Evolutionary conservation across 1,140 invertebrate genomes (phyloP), one percentile per base, ranked within the genome.

Genomic region (Oncopodura yosiiana): DNA sequence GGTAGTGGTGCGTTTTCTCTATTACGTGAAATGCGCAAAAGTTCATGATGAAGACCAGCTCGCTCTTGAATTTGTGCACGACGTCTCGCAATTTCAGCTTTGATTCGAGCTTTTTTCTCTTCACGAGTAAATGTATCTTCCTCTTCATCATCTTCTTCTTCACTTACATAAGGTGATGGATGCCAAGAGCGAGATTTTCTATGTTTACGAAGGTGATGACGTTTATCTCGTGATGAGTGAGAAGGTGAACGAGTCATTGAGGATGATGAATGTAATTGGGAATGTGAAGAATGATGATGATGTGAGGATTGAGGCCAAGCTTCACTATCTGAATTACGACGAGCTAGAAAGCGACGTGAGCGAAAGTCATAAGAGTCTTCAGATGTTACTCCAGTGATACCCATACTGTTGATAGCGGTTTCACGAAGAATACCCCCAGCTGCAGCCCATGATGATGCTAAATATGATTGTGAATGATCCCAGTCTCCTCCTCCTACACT

Each of bases 11-110:
- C 73, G 50, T 65, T 70, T 56, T 73, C 74, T 34, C 69, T 66
- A 29, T 74, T 53, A 43, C 72, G 60, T 1, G 77, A 76, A 23
- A 80, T 69, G 32, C 75, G 69, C 23, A 76, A 63, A 6, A 80
- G 67, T 62, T 80, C 77, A 38, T 76, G 73, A 62, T 80, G 77
- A 4, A 80, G 66, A 24, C 75, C 68, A 5, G 75, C 73, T 45
- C 77, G 76, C 56, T 80, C 77, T 63, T 80, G 78, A n/a, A 82
- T 75, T 63, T 80, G 77, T 53, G 74, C 73, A 45, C 78, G 71
- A 3, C 80, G 66, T 29, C 78, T 69, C 3, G 78, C 77, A 51
- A 81, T 81, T 67, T 82, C 80, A 11, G 77, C 76, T 65, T 81
- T 79, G 39, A 81, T 75, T 57, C 77, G 72, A 12, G 75, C 73